Evolutionary conservation across 1,140 invertebrate species (phyloP).

Genomic region (Microplitis mediator): DNA sequence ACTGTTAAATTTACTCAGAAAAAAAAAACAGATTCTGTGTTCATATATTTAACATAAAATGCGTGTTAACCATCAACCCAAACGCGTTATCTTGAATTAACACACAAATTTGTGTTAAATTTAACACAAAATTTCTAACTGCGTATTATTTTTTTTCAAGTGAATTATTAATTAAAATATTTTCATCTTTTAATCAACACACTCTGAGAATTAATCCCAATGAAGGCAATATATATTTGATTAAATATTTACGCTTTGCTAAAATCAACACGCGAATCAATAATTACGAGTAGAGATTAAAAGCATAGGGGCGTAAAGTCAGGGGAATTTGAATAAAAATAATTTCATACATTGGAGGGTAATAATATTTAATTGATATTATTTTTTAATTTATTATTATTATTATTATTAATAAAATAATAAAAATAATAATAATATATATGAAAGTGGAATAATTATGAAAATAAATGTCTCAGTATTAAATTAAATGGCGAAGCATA

Average conservation of each 20-base stretch:
- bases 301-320: constrained; percentile 34
- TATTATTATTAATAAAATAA: too few species aligned
- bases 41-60: too few species aligned
- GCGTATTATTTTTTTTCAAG: too few species aligned
- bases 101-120: too few species aligned
- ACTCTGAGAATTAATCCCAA: too few species aligned
- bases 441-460: neutral
- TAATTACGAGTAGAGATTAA: constrained; percentile 49
- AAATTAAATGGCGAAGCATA: neutral
- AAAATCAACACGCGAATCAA: constrained; percentile 40
- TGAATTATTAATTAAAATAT: too few species aligned
- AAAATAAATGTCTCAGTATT: neutral
- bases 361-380: neutral
- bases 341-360: neutral
- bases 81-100: too few species aligned
- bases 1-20: too few species aligned
- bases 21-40: too few species aligned
- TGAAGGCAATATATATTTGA: constrained; percentile 14
- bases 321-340: constrained; percentile 2
- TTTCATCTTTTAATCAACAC: neutral
- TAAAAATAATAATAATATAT: neutral
- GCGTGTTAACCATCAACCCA: too few species aligned
- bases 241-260: constrained; percentile 47
- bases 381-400: neutral
- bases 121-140: too few species aligned